Base-by-base conservation (phyloP, 1,140 invertebrate genomes). In the Aricia agestis region DNA sequence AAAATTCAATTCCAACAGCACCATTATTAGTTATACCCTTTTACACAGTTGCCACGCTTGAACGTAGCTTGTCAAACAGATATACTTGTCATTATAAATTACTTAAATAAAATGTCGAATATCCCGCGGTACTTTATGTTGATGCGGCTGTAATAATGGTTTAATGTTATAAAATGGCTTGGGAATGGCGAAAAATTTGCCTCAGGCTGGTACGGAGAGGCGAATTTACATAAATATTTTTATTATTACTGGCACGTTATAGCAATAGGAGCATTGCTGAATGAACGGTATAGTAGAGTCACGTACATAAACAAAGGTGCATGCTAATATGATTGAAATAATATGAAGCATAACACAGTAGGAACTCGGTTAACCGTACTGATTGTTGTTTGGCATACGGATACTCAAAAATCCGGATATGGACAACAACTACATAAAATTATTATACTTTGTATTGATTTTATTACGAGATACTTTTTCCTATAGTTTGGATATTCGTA, bases 1-100 rank as follows among this genome's bases (percentile, higher is more conserved):
- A 82, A 82, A 75, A 81, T 78, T 45, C 58, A 52, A 73, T 80
- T 84, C 84, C 57, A 69, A 72, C 57, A 74, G 13, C 45, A 52
- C 45, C 11, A 9, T 52, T 52, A 76, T 68, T 61, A 36, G 9
- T 36, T 36, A n/a, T 18, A 2, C 36, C 25, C 45, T 68, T 73
- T 72, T 71, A 61, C 74, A 72, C 74, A 68, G 75, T 76, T 75
- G 70, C 80, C 80, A 82, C 79, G 45, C 78, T 70, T 73, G 67
- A 74, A 78, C 76, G 78, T 74, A 77, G 75, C 83, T 79, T 82
- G 66, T 75, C 52, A 80, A 77, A 80, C 78, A 81, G 82, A 83
- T 84, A 83, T 82, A 77, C 75, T 74, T 80, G 82, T 87, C 82
- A 80, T 80, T 77, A 81, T 83, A 84, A 83, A 86, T 63, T 63